Evolutionary conservation across 1,140 invertebrate species (phyloP).

Genomic region (Delia radicum): DNA sequence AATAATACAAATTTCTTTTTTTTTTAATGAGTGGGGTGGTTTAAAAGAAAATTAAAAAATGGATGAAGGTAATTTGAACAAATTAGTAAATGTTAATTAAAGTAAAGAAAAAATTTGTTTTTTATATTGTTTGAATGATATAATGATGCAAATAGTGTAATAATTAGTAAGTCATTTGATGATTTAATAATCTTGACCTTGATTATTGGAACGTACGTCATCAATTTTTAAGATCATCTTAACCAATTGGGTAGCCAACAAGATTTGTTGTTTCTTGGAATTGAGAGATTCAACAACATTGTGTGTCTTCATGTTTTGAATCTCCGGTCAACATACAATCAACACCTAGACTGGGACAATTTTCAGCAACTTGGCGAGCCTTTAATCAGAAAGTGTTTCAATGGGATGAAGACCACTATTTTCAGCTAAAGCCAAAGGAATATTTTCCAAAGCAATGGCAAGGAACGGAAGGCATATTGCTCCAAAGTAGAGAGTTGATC

Average conservation of each 20-base stretch:
- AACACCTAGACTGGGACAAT: constrained; percentile 87
- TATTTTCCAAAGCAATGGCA: constrained; percentile 94
- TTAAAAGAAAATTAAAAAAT: neutral
- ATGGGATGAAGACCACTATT: constrained; percentile 94
- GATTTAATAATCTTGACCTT: neutral
- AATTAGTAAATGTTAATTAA: neutral
- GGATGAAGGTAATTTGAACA: neutral
- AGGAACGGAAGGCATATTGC: constrained; percentile 96
- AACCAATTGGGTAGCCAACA: constrained; percentile 94
- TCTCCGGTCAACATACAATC: constrained; percentile 91
- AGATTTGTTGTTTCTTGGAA: constrained; percentile 96
- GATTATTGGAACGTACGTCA: constrained; percentile 74
- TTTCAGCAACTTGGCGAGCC: constrained; percentile 80
- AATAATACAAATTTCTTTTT: neutral
- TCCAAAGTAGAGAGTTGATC: constrained; percentile 91
- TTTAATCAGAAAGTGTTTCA: constrained; percentile 92
- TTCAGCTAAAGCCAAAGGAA: constrained; percentile 94
- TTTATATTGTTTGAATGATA: neutral
- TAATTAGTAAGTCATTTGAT: neutral
- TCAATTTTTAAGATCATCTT: constrained; percentile 99
- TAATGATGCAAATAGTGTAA: neutral
- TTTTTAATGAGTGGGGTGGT: too few relatives aligned
- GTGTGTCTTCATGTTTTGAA: constrained; percentile 91
- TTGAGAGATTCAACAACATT: constrained; percentile 96
- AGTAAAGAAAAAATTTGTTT: neutral